Percentiles rank a stretch among this genome's conserved stretches.
phyloP scores from a whole-genome alignment of 2,113 vertebrate species.

The Leiothrix lutea region DNA sequence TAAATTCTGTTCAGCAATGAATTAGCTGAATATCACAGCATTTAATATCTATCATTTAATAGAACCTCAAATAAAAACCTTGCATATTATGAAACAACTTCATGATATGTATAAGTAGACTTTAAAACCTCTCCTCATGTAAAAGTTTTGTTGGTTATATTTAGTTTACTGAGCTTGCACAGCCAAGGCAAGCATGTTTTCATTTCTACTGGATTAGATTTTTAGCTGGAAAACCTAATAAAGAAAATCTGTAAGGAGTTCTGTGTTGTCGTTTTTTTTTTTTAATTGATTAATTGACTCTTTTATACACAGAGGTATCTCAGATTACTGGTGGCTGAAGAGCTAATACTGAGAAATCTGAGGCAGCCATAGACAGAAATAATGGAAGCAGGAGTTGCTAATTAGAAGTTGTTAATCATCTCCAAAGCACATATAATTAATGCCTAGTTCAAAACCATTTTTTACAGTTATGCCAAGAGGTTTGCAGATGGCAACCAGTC shows the following conservation, averaged over 20 bases:
- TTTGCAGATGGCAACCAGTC: background rate
- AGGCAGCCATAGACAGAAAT: background rate
- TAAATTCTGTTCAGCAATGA: background rate
- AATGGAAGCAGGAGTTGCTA: background rate
- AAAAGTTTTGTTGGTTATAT: background rate
- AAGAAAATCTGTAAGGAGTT: background rate
- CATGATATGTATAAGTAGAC: background rate
- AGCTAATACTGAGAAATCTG: background rate
- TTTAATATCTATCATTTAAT: background rate
- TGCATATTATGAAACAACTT: background rate
- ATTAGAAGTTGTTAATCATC: background rate
- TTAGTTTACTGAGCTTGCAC: background rate
- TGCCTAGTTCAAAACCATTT: background rate
- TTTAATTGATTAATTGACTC: background rate
- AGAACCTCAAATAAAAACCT: background rate
- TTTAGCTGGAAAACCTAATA: background rate
- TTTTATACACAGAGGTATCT: background rate
- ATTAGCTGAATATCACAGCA: background rate
- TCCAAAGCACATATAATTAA: background rate
- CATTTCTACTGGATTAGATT: background rate
- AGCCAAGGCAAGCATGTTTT: background rate
- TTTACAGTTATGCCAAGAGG: background rate
- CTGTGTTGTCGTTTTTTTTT: background rate
- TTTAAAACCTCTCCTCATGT: background rate
- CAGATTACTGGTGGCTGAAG: background rate